These are phyloP conservation scores for Stegastes partitus DNA, from an alignment of 2,113 vertebrate species.

Conservation along the genomic window DNA sequence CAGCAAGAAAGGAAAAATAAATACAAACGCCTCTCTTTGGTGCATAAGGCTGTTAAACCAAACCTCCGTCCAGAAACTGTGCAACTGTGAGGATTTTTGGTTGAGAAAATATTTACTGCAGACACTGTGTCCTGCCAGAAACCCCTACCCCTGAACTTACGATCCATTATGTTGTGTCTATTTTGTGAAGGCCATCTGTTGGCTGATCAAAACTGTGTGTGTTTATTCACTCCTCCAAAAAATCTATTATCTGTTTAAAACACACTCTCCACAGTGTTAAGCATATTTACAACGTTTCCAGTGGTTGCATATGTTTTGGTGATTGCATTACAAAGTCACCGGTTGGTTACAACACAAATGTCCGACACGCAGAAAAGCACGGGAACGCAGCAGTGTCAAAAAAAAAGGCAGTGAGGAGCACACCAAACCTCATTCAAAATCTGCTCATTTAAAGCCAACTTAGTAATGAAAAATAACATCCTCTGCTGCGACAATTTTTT, in stretches of 20 bases:
- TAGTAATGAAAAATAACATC: neutral
- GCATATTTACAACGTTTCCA: neutral
- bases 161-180: neutral
- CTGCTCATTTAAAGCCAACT: neutral
- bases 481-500: neutral
- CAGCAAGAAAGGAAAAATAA: too few species aligned
- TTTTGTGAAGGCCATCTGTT: neutral
- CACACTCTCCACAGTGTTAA: neutral
- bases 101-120: neutral
- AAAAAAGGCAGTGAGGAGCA: neutral
- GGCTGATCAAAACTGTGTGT: neutral
- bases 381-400: conserved; percentile 34
- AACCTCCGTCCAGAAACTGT: too few species aligned
- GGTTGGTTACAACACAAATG: neutral
- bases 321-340: neutral
- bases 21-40: too few species aligned
- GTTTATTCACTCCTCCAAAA: neutral
- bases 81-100: neutral
- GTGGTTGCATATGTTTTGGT: neutral
- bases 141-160: too few species aligned
- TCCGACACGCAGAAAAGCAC: neutral
- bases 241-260: neutral
- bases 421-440: conserved; percentile 17
- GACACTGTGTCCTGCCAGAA: neutral
- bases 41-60: too few species aligned